Evolutionary conservation across 2,888 invertebrate species (phyloP), one percentile per base, ranked within the genome.

Genomic region (Dasypolia templi): DNA sequence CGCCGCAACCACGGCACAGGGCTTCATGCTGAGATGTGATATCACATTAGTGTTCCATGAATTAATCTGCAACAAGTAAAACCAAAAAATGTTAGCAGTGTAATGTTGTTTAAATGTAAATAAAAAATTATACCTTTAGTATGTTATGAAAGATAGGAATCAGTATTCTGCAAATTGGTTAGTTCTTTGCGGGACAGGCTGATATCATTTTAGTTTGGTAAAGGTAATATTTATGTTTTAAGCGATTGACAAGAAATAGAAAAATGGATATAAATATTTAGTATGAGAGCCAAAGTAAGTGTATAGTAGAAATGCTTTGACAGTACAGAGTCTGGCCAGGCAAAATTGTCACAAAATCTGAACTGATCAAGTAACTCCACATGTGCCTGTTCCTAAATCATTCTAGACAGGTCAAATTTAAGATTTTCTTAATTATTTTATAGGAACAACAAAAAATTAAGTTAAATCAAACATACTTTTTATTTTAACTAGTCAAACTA

Each of bases 11-110:
- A 67, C 59, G 64, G 70, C 61, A 77, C 75, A 26, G 69, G 73
- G 63, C 75, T 79, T 62, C n/a, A 62, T 72, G 53, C 72, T 79
- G 82, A 79, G 81, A 82, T 83, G 81, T 79, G 58, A 70, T 85
- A 88, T 88, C 90, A 88, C 88, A 82, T 81, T 71, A 64, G 72
- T 83, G 83, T 81, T 84, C 86, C 79, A 83, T 81, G 59, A 82
- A 85, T 83, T 86, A 86, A 71, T 83, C 90, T 89, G 87, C 35
- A 89, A 88, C 53, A 81, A 66, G 61, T 49, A 55, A 39, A 61
- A 63, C 2, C 3, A 2, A 74, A 42, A 14, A 39, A 39, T 11
- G 19, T 64, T 19, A 64, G 49, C 17, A 29, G 22, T 32, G 9
- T 32, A 44, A 7, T 22, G 7, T 26, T 61, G 61, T 62, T 26